Percentiles rank a stretch among this genome's conserved stretches.
Evolutionary conservation across 1,140 invertebrate genomes (phyloP).

Genomic region (Rhizoglyphus robini): DNA sequence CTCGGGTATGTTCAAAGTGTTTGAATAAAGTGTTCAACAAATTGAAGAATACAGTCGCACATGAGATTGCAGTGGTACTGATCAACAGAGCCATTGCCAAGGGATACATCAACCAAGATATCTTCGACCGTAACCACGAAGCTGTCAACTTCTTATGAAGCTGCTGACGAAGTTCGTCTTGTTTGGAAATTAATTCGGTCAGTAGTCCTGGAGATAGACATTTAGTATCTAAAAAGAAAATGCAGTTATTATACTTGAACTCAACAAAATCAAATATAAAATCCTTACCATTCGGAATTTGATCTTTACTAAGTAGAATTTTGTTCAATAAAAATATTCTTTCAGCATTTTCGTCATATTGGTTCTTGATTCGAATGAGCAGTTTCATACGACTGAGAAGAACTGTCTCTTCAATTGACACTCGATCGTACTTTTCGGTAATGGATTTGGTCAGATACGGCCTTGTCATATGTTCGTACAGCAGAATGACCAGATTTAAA

Average conservation of each 20-base stretch:
- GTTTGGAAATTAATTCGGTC: not conserved
- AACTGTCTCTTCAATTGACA: no score
- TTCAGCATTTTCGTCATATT: not conserved
- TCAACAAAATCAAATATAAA: no score
- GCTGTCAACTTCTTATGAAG: not conserved
- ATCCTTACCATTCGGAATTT: not conserved
- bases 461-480: conserved; percentile 74
- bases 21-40: conserved; percentile 79
- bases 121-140: not conserved
- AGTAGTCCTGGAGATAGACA: not conserved
- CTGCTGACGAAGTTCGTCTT: not conserved
- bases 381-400: not conserved
- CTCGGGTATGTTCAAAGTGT: not conserved
- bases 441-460: conserved; percentile 70
- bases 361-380: not conserved
- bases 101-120: conserved; percentile 46
- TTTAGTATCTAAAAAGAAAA: not conserved
- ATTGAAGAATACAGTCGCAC: conserved; percentile 80
- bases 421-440: no score
- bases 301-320: not conserved
- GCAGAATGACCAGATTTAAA: no score
- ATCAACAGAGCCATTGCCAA: no score
- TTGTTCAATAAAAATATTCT: not conserved
- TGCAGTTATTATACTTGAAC: not conserved
- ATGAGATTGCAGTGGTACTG: conserved; percentile 56